These are phyloP conservation scores for Lasioglossum lativentre DNA, from an alignment of 2,888 invertebrate species.

Conservation along the genomic window DNA sequence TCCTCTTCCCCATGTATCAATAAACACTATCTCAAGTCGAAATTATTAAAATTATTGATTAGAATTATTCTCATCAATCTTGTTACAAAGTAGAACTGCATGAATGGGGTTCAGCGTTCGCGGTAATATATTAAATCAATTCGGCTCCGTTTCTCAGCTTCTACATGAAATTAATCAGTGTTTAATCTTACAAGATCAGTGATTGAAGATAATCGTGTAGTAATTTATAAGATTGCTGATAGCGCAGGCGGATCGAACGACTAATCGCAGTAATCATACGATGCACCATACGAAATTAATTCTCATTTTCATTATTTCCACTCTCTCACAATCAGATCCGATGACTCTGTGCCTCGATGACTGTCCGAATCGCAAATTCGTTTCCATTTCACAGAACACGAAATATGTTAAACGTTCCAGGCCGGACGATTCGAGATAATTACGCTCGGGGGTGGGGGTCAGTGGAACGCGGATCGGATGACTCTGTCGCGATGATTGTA, in stretches of 20 bases:
- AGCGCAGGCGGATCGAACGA: neutral
- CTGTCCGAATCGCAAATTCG: neutral
- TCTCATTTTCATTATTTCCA: neutral
- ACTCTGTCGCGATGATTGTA: slow-evolving; percentile 29
- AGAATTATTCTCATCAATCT: too few species aligned
- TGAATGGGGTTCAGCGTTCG: neutral
- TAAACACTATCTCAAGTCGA: neutral
- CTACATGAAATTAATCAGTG: neutral
- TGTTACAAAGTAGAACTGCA: neutral
- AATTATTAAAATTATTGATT: too few species aligned
- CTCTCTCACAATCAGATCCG: neutral
- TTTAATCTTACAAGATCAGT: neutral
- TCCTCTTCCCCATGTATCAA: neutral
- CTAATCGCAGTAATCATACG: neutral
- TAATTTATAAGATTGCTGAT: neutral
- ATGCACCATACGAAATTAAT: neutral
- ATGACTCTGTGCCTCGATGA: neutral
- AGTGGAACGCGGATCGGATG: slow-evolving; percentile 19
- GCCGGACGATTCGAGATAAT: neutral
- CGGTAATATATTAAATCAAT: too few species aligned
- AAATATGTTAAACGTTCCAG: neutral
- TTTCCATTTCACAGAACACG: neutral
- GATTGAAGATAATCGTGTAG: neutral
- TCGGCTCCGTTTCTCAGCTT: neutral
- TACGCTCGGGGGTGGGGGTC: neutral